Conservation (phyloP, 2,113 vertebrate genomes). For the Oostethus manadensis region DNA sequence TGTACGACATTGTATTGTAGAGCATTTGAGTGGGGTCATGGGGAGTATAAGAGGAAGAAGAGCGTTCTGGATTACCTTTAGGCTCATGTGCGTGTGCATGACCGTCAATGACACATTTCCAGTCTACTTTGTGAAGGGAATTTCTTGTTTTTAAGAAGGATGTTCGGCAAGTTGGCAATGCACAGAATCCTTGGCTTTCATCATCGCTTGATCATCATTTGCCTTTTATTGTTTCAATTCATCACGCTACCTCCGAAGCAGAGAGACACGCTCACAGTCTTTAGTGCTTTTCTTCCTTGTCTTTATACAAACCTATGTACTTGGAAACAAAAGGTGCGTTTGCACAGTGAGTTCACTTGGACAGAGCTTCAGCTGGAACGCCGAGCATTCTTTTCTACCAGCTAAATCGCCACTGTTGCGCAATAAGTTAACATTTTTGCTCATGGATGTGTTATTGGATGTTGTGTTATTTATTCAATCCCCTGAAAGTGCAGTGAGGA, state of each 20-base stretch:
- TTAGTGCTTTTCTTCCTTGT: background rate
- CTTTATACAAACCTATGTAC: background rate
- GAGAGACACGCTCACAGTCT: background rate
- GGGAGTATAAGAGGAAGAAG: constrained; percentile 31
- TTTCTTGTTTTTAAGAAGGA: too few species aligned
- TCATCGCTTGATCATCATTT: background rate
- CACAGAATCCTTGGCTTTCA: background rate
- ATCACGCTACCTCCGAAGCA: background rate
- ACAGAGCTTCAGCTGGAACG: background rate
- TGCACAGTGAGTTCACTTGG: background rate
- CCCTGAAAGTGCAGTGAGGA: background rate
- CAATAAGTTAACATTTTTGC: constrained; percentile 3
- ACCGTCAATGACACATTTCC: background rate
- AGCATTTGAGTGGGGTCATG: constrained; percentile 29
- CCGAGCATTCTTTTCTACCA: background rate
- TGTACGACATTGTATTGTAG: constrained; percentile 19
- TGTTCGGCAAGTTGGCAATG: background rate
- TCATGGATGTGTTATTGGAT: background rate
- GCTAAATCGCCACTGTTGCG: background rate
- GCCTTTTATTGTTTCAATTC: background rate
- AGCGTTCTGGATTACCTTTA: constrained; percentile 21
- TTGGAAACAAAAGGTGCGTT: background rate
- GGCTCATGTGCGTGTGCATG: constrained; percentile 11
- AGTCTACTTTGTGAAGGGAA: background rate
- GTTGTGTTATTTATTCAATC: background rate